Evolutionary conservation across 1,140 invertebrate genomes (phyloP).

Genomic region (Conopomorpha cramerella): DNA sequence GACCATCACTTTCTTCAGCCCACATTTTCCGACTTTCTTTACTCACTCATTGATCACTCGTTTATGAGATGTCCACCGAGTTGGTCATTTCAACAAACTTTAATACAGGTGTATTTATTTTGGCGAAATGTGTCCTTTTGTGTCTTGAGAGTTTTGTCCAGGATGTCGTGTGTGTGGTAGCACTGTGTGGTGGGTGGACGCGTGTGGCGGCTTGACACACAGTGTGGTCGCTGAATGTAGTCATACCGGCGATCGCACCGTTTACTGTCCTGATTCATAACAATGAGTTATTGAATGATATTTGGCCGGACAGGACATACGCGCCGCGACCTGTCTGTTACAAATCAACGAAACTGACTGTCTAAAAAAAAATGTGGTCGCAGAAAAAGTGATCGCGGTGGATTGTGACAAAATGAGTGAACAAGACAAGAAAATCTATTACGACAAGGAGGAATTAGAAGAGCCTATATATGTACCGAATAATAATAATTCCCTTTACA

Average conservation of each 20-base stretch:
- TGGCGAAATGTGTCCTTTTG: too few relatives aligned
- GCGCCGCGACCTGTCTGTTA: not conserved
- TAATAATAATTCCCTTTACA: constrained; percentile 54
- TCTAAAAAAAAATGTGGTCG: too few relatives aligned
- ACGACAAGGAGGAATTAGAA: constrained; percentile 28
- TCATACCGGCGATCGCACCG: constrained; percentile 26
- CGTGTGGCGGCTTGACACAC: constrained; percentile 25
- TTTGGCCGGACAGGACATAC: constrained; percentile 20
- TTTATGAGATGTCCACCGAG: too few relatives aligned
- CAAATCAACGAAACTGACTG: too few relatives aligned
- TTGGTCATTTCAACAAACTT: too few relatives aligned
- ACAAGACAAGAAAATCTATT: constrained; percentile 27
- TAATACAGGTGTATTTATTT: too few relatives aligned
- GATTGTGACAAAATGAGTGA: constrained; percentile 33
- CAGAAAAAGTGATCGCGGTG: not conserved
- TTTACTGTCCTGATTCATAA: constrained; percentile 40
- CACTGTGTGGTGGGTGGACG: constrained; percentile 20
- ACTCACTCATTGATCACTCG: too few relatives aligned
- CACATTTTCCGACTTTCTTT: too few relatives aligned
- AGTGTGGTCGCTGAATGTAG: constrained; percentile 20
- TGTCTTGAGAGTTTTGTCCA: too few relatives aligned
- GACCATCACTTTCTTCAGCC: too few relatives aligned
- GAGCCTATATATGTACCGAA: constrained; percentile 37
- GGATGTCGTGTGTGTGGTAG: constrained; percentile 17
- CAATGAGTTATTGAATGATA: constrained; percentile 41